Percentiles rank a stretch among this genome's conserved stretches.
Conservation (phyloP, 1,140 invertebrate species). For the Cotesia chilonis region DNA sequence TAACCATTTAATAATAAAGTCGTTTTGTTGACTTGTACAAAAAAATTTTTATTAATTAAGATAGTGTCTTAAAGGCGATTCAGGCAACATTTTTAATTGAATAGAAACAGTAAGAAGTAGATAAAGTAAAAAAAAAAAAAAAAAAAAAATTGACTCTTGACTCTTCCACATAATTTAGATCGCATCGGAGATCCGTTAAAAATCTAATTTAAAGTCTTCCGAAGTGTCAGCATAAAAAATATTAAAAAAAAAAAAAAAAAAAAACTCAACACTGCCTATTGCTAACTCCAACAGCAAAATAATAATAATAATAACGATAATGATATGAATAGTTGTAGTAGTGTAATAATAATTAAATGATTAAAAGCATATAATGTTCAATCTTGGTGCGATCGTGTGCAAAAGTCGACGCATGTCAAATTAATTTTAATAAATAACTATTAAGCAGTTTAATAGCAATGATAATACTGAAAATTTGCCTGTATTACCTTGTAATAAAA, state of each 20-base stretch:
- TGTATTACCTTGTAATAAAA: slow-evolving; percentile 42
- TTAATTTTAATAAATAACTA: slow-evolving; percentile 20
- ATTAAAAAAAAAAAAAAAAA: not conserved
- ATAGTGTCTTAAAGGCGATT: slow-evolving; percentile 41
- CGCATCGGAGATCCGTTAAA: slow-evolving; percentile 11
- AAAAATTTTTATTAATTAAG: slow-evolving; percentile 22
- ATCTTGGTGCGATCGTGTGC: too few species aligned
- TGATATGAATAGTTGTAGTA: too few species aligned
- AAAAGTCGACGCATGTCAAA: slow-evolving; percentile 1
- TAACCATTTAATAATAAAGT: too few species aligned
- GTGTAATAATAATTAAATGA: not conserved
- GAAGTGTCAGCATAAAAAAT: not conserved
- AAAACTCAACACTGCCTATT: not conserved
- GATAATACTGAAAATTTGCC: slow-evolving; percentile 36
- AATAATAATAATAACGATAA: not conserved
- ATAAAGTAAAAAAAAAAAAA: slow-evolving; percentile 10
- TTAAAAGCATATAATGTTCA: too few species aligned
- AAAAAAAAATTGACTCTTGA: not conserved
- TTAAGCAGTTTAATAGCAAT: not conserved
- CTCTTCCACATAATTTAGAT: slow-evolving; percentile 16
- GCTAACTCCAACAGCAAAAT: not conserved
- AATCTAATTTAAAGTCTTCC: slow-evolving; percentile 6
- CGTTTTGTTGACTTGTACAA: slow-evolving; percentile 7
- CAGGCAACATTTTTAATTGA: slow-evolving; percentile 33
- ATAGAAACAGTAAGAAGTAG: not conserved